Conservation (phyloP, 1,140 invertebrate genomes). For the Heliconius himera region DNA sequence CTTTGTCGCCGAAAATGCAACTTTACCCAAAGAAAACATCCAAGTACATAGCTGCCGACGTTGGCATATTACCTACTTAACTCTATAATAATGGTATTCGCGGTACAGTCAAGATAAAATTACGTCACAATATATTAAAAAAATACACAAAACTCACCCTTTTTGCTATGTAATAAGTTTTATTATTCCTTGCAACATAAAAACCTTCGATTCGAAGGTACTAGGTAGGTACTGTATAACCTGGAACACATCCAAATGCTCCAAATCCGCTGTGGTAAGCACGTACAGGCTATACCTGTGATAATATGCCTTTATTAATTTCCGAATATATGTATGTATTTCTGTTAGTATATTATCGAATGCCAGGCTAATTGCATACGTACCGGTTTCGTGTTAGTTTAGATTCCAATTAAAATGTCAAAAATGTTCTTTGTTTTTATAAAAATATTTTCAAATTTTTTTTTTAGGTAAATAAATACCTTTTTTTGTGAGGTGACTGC, state of each 20-base stretch:
- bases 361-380: not conserved
- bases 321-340: constrained; percentile 33
- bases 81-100: constrained; percentile 46
- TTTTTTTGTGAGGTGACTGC: not conserved
- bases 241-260: constrained; percentile 48
- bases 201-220: not conserved
- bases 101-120: constrained; percentile 26
- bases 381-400: not conserved
- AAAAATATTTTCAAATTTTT: not conserved
- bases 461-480: not conserved
- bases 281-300: constrained; percentile 38
- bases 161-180: not conserved
- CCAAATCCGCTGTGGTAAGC: constrained; percentile 45
- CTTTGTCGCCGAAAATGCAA: constrained; percentile 45
- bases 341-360: not conserved
- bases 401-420: not conserved
- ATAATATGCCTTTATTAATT: constrained; percentile 46
- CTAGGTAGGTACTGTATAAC: constrained; percentile 2
- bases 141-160: not conserved
- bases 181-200: not conserved
- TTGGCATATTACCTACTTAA: constrained; percentile 46
- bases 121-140: not conserved
- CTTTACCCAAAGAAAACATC: constrained; percentile 42
- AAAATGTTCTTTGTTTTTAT: not conserved
- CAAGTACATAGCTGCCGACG: constrained; percentile 38